Conservation (phyloP, 2,797 vertebrate species). For the Rhinoraja longicauda region DNA sequence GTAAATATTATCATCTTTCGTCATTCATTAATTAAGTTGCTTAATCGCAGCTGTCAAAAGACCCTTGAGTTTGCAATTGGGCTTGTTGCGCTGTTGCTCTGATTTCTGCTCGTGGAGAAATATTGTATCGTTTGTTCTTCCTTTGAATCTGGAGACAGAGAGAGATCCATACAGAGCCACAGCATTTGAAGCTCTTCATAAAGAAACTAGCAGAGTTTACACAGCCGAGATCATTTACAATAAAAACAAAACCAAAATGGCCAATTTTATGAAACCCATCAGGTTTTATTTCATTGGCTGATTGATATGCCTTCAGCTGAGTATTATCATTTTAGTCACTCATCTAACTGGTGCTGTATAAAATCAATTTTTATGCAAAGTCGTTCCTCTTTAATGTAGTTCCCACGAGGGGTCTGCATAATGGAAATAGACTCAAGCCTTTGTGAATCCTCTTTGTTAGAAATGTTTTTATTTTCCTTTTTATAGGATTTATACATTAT, state of each 20-base stretch:
- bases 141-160: slow-evolving; percentile 39
- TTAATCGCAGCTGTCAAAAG: slow-evolving; percentile 79
- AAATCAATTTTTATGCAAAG: slow-evolving; percentile 49
- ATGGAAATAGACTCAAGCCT: slow-evolving; percentile 40
- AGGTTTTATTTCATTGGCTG: slow-evolving; percentile 40
- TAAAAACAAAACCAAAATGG: slow-evolving; percentile 40
- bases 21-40: slow-evolving; percentile 76
- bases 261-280: slow-evolving; percentile 36
- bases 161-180: no score
- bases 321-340: slow-evolving; percentile 41
- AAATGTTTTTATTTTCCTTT: slow-evolving; percentile 36
- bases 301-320: neutral
- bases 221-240: slow-evolving; percentile 25
- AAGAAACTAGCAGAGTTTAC: slow-evolving; percentile 38
- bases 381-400: slow-evolving; percentile 46
- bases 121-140: slow-evolving; percentile 32
- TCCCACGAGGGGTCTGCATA: slow-evolving; percentile 42
- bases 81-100: slow-evolving; percentile 54
- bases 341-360: slow-evolving; percentile 36
- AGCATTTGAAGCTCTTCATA: slow-evolving; percentile 31
- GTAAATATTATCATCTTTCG: slow-evolving; percentile 81
- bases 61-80: slow-evolving; percentile 63
- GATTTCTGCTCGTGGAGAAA: slow-evolving; percentile 49
- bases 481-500: slow-evolving; percentile 19
- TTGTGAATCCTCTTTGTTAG: slow-evolving; percentile 36